Evolutionary conservation across 2,888 invertebrate genomes (phyloP).

Genomic region (Toxonevra muliebris): DNA sequence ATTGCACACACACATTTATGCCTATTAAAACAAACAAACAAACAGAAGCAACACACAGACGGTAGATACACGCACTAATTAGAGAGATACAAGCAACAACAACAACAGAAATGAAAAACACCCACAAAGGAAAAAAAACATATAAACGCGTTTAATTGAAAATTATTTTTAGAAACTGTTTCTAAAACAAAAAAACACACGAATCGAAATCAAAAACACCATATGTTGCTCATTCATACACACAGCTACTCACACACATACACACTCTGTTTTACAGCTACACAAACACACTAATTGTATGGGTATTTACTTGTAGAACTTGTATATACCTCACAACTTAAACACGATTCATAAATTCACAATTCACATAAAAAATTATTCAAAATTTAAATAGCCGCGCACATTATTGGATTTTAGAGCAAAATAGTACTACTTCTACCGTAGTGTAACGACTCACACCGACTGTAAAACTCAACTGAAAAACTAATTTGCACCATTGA

Average conservation of each 20-base stretch:
- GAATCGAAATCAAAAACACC: not conserved
- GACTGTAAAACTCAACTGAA: constrained; percentile 24
- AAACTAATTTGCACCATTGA: no score
- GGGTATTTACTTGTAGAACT: no score
- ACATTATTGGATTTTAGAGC: not conserved
- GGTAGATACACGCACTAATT: no score
- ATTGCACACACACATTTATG: no score
- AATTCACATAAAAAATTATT: not conserved
- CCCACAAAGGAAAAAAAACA: no score
- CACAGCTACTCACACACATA: not conserved
- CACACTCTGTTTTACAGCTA: not conserved
- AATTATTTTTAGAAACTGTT: not conserved
- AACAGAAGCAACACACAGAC: no score
- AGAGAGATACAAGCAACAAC: no score
- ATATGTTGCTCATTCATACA: constrained; percentile 8
- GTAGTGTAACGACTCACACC: constrained; percentile 27
- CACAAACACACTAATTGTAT: no score
- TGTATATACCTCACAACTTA: not conserved
- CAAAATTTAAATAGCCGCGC: not conserved
- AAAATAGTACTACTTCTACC: no score
- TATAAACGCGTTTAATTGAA: not conserved
- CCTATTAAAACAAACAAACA: no score
- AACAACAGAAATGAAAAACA: no score
- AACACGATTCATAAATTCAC: not conserved
- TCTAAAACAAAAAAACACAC: not conserved